Evolutionary conservation across 2,888 invertebrate genomes (phyloP).

Genomic region (Eristalis arbustorum): DNA sequence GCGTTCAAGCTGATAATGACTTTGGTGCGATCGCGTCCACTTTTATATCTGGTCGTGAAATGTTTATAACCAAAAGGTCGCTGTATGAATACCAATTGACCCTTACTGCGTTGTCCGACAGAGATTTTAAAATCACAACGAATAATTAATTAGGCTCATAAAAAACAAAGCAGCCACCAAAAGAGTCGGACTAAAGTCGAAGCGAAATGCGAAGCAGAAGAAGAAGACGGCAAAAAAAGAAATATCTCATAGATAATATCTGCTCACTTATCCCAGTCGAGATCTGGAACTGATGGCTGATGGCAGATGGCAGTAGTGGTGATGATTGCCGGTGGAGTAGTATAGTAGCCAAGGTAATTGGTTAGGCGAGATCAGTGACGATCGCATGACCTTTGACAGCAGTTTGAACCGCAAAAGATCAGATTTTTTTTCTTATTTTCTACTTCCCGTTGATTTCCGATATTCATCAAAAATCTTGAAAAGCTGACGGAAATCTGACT

Average conservation of each 20-base stretch:
- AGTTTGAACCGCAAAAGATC: not conserved
- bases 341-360: slow-evolving; percentile 35
- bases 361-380: slow-evolving; percentile 1
- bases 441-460: not conserved
- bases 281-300: not conserved
- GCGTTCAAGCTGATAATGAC: slow-evolving; percentile 54
- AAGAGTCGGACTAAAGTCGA: not conserved
- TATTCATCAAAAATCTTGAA: not conserved
- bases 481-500: not conserved
- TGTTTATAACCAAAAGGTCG: slow-evolving; percentile 26
- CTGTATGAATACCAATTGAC: slow-evolving; percentile 53
- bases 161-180: not conserved
- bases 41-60: slow-evolving; percentile 54
- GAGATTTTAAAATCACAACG: slow-evolving; percentile 13
- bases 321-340: not conserved
- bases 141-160: slow-evolving; percentile 53
- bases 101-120: slow-evolving; percentile 24
- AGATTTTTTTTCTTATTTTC: not conserved
- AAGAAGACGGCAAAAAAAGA: not conserved
- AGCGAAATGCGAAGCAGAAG: not conserved
- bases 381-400: slow-evolving; percentile 41
- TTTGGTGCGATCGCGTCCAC: slow-evolving; percentile 44
- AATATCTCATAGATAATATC: not conserved
- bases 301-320: not conserved
- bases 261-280: slow-evolving; percentile 13